Base-by-base conservation (phyloP, 1,140 invertebrate genomes). In the Gonatopus flavifemur region DNA sequence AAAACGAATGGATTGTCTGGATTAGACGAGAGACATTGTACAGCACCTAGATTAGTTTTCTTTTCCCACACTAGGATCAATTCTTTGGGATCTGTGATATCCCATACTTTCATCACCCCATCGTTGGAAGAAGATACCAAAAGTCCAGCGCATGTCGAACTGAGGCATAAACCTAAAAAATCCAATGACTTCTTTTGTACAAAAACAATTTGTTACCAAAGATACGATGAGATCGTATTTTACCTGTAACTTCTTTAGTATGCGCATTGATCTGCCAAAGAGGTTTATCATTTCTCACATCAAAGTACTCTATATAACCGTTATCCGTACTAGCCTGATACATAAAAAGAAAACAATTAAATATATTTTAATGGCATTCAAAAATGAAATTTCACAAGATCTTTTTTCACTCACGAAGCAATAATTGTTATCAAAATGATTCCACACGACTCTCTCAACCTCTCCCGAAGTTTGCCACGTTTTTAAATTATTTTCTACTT, bases 401-500 rank as follows among this genome's bases (percentile, higher is more conserved):
- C 21, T 6, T 21, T 16, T 16, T 36, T 9, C 39, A 82, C 83
- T 80, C 70, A 89, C 90, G 66, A 88, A 84, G 66, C 87, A 92
- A 57, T 84, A 82, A 67, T 86, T 86, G 3, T 88, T 81, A 63
- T 89, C 83, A 49, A 83, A 82, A 42, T 78, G 76, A 78, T 96
- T 88, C 95, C 95, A 98, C 0, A 84, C 50, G n/a, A 94, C 84
- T 57, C 85, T 86, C 79, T 98, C 95, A 22, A 96, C 86, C 82
- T 98, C 94, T 15, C 86, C 88, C 21, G 79, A 74, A 8, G 89
- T 70, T 38, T 76, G 46, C 91, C 93, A 96, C 1, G 77, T 79
- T 70, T 88, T 86, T 60, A 80, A 78, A 30, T 67, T 72, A 48
- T 83, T 81, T 15, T 86, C 74, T 49, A 79, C 78, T 54, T 89